phyloP scores from a whole-genome alignment of 2,888 invertebrate species.

The Xestia rhomboidea region DNA sequence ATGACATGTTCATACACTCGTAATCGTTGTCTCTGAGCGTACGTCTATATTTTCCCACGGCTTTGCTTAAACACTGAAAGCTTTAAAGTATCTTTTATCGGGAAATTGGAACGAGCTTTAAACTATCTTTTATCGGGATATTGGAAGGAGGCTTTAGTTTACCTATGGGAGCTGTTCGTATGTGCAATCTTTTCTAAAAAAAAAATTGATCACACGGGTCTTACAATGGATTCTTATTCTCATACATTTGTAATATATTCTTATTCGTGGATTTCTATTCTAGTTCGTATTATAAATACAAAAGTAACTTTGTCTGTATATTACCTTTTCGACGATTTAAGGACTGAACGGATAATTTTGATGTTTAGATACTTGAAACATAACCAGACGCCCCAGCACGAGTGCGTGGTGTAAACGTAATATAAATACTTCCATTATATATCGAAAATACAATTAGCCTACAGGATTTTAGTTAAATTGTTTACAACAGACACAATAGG shows the following conservation, averaged over 20 bases:
- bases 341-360: not conserved
- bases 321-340: not conserved
- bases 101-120: not conserved
- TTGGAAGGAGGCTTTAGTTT: not conserved
- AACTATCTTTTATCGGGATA: not conserved
- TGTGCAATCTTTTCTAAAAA: not conserved
- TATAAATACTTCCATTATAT: too few relatives aligned
- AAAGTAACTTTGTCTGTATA: not conserved
- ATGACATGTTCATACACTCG: too few relatives aligned
- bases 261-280: not conserved
- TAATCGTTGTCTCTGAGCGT: too few relatives aligned
- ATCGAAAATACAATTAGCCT: too few relatives aligned
- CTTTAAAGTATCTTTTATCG: slow-evolving; percentile 14
- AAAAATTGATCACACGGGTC: not conserved
- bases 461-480: too few relatives aligned
- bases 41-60: not conserved
- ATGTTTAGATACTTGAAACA: too few relatives aligned
- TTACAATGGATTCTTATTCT: not conserved
- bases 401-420: too few relatives aligned
- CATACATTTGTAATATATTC: not conserved
- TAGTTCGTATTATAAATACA: not conserved
- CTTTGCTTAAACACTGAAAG: not conserved
- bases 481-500: too few relatives aligned
- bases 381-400: too few relatives aligned
- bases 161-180: not conserved